Evolutionary conservation across 2,797 vertebrate species (phyloP).

Genomic region (Myripristis jacobus): DNA sequence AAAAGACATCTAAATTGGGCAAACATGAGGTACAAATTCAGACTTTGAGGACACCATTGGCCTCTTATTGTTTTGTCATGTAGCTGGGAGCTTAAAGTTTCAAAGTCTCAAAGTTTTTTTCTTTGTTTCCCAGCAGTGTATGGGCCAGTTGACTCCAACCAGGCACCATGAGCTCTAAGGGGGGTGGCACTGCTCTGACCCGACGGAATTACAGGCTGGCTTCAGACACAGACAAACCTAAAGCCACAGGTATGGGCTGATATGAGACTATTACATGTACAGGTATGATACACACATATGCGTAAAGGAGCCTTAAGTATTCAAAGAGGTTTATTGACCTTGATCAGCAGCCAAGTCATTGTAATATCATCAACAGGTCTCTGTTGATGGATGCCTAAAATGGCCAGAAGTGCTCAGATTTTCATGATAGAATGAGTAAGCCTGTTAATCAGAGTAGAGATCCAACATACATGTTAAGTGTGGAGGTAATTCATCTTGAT

Average conservation of each 20-base stretch:
- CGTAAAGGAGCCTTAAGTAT: background rate
- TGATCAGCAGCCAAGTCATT: too few species aligned
- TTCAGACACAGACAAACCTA: slow-evolving; percentile 90
- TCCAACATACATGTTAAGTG: too few species aligned
- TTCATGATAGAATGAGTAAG: too few species aligned
- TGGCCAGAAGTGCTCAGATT: too few species aligned
- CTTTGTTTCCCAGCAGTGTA: slow-evolving; percentile 25
- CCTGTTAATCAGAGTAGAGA: too few species aligned
- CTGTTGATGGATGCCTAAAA: too few species aligned
- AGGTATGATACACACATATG: background rate
- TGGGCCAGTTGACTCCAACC: slow-evolving; percentile 49
- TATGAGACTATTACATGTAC: background rate
- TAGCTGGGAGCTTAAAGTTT: background rate
- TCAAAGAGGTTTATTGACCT: too few species aligned
- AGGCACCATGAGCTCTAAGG: slow-evolving; percentile 91
- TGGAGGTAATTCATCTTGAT: too few species aligned
- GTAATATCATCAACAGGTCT: too few species aligned
- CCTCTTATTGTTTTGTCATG: background rate
- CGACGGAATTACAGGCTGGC: slow-evolving; percentile 90
- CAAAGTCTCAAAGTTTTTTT: background rate
- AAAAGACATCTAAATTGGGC: background rate
- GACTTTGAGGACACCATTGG: background rate
- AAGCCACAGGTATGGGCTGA: slow-evolving; percentile 84
- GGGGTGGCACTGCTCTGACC: slow-evolving; percentile 86
- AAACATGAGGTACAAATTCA: background rate